Percentiles rank a stretch among this genome's conserved stretches.
These are phyloP conservation scores for Eulemur coronatus DNA, from an alignment of 2,797 vertebrate genomes.

Conservation along the genomic window DNA sequence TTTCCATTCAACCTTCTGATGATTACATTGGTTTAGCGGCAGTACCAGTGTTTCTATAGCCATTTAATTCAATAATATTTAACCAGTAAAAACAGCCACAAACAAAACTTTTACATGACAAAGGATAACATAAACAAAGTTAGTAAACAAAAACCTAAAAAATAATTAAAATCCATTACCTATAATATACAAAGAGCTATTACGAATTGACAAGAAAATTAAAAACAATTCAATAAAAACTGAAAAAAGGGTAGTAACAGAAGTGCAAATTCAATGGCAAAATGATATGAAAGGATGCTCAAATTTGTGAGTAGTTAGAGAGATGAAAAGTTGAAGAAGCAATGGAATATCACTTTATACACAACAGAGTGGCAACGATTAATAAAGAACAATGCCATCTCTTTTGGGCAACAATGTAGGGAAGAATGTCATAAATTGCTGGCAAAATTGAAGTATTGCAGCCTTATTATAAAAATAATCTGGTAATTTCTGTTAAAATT, in stretches of 20 bases:
- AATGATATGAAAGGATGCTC: conserved; percentile 31
- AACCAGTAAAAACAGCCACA: conserved; percentile 6
- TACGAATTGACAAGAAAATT: conserved; percentile 49
- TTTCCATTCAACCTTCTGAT: neutral
- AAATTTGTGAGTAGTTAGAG: conserved; percentile 10
- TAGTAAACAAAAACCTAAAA: neutral
- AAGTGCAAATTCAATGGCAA: neutral
- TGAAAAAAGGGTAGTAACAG: neutral
- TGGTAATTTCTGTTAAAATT: conserved; percentile 41
- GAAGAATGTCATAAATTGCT: conserved; percentile 8
- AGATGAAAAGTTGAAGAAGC: conserved; percentile 39
- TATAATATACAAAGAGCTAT: conserved; percentile 13
- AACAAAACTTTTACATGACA: neutral
- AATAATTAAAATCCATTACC: neutral
- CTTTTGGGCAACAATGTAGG: neutral
- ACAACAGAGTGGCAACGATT: neutral
- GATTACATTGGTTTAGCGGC: neutral
- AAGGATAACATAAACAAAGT: conserved; percentile 24
- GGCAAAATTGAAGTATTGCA: neutral
- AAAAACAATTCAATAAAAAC: conserved; percentile 4
- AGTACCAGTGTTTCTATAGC: neutral
- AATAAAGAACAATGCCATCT: conserved; percentile 1
- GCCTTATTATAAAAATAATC: neutral
- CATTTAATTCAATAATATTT: conserved; percentile 48
- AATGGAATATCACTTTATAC: neutral